A percentile compares a stretch with the other conserved stretches of the same genome.
Evolutionary conservation across 2,113 vertebrate species (phyloP).

Genomic region (Sylvietta virens): DNA sequence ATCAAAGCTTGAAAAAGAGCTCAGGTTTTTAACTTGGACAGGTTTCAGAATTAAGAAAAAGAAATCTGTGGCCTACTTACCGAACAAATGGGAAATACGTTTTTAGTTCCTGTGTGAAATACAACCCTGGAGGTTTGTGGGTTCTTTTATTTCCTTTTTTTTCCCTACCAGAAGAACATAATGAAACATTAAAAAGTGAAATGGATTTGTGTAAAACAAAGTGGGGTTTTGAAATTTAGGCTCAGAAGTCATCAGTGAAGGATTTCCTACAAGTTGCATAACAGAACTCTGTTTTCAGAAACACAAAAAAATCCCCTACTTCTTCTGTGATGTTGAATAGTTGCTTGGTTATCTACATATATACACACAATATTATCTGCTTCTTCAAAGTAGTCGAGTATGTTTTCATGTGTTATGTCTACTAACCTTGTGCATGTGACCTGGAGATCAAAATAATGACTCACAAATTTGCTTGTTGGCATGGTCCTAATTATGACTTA

Average conservation of each 20-base stretch:
- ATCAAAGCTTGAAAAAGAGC: neutral
- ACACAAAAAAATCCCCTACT: accelerated
- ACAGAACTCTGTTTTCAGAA: neutral
- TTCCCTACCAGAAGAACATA: neutral
- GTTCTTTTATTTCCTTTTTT: neutral
- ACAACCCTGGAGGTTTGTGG: neutral
- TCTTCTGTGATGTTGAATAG: neutral
- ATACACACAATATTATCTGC: neutral
- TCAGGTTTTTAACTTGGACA: neutral
- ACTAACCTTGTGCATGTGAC: neutral
- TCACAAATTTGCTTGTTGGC: neutral
- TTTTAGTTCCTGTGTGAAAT: neutral
- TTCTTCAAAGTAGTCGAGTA: neutral
- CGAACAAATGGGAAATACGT: neutral
- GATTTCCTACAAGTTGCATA: neutral
- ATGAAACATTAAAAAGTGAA: neutral
- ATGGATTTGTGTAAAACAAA: neutral
- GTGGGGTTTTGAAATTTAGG: neutral
- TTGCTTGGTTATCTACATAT: neutral
- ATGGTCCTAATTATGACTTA: neutral
- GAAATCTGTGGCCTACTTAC: neutral
- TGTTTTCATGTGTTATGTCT: neutral
- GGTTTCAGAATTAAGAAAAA: neutral
- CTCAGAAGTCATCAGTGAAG: neutral
- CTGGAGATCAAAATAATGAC: neutral